Base-by-base conservation (phyloP, 2,113 vertebrate species). In the Pseudorasbora parva region DNA sequence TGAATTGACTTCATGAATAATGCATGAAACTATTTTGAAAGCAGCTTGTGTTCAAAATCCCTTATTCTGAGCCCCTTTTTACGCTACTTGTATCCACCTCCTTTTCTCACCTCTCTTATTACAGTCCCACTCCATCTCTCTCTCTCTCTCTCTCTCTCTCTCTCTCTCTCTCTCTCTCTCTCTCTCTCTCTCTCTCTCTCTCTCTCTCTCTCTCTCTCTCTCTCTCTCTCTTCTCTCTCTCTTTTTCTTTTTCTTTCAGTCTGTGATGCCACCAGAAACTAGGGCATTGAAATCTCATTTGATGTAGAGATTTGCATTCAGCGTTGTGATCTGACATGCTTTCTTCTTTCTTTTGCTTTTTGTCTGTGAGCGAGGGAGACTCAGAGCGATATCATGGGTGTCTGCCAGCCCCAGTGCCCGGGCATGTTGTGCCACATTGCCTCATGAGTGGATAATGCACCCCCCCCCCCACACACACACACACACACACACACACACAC, bases 401-500 rank as follows among this genome's bases (percentile, higher is more conserved):
- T 17, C 86, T 82, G 90, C 93, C 88, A 92, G 91, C 89, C 88
- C 84, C 88, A 66, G 57, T 93, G 88, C 90, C 91, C 86, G 85
- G 88, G 90, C 84, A 90, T 93, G 92, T 94, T 93, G 91, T 93
- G 93, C 92, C 91, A 93, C 93, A 93, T 93, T 92, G 92, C 82
- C 91, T 93, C 93, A 91, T 92, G 91, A 87, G 74, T 41, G 89
- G 87, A 87, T 89, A 82, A 47, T 59, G 64, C 60, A 84, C 45
- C 9, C 81, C 82, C 87, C 81, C 85, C 37, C 83, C 30, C n/a
- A n/a, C n/a, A n/a, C n/a, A n/a, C n/a, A n/a, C n/a, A n/a, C n/a
- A n/a, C n/a, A n/a, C n/a, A n/a, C n/a, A n/a, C n/a, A n/a, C n/a
- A n/a, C n/a, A n/a, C n/a, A n/a, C n/a, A n/a, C n/a, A n/a, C n/a